phyloP scores from a whole-genome alignment of 2,888 invertebrate genomes.

The Stenurella melanura region DNA sequence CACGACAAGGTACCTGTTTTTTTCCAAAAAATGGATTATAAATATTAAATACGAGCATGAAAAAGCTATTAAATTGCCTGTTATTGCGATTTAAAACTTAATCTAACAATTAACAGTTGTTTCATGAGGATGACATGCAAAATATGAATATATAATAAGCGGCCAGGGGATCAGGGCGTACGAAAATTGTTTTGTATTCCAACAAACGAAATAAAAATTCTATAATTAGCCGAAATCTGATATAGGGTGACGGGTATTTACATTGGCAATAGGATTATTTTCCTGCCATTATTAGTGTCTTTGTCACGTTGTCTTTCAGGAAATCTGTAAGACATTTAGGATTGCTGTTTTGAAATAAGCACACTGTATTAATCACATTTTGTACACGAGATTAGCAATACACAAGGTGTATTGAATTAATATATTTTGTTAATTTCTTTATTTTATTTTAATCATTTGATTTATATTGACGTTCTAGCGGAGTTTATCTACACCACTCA shows the following conservation, averaged over 20 bases:
- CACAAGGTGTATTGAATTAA: no score
- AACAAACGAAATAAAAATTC: background rate
- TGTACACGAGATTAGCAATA: no score
- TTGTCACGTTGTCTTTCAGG: no score
- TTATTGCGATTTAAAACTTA: conserved; percentile 3
- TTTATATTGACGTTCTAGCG: no score
- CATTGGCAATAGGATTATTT: no score
- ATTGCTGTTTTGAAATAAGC: no score
- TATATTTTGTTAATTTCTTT: no score
- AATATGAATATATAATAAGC: background rate
- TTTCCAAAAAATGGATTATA: background rate
- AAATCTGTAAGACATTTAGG: no score
- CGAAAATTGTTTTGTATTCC: background rate
- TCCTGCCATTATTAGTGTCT: no score
- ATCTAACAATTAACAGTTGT: conserved; percentile 7
- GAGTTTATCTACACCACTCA: no score
- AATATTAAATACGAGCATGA: conserved; percentile 1
- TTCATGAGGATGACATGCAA: background rate
- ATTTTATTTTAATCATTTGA: no score
- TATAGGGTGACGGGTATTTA: background rate
- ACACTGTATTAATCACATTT: no score
- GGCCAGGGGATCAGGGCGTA: background rate
- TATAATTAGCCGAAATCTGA: background rate
- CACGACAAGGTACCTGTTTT: background rate
- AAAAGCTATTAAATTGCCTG: conserved; percentile 1